Percentiles rank a stretch among this genome's conserved stretches.
phyloP scores from a whole-genome alignment of 2,113 vertebrate genomes.

The Rousettus leschenaultii region DNA sequence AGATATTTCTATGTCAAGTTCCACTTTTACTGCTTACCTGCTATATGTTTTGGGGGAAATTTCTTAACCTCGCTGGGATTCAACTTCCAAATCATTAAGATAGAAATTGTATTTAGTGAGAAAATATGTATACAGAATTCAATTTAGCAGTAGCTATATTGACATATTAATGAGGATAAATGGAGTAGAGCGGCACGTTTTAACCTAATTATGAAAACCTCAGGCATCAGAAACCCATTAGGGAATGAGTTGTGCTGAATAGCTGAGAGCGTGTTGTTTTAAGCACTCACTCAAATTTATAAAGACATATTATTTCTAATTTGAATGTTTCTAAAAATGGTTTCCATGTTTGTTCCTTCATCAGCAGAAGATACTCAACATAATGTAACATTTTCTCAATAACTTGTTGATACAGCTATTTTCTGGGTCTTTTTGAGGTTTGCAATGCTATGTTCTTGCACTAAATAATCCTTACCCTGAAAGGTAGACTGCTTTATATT shows the following conservation, averaged over 20 bases:
- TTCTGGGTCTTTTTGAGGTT: neutral
- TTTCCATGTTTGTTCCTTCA: neutral
- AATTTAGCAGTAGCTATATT: neutral
- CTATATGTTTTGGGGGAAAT: neutral
- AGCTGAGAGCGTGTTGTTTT: neutral
- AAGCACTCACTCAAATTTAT: neutral
- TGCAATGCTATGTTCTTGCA: neutral
- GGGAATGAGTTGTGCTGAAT: neutral
- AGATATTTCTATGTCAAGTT: constrained; percentile 37
- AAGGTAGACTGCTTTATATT: neutral
- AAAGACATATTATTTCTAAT: neutral
- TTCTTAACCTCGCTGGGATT: neutral
- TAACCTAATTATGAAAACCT: constrained; percentile 6
- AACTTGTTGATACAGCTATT: neutral
- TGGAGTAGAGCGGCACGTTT: neutral
- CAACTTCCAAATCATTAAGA: neutral
- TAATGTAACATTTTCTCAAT: neutral
- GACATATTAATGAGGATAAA: neutral
- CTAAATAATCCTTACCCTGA: neutral
- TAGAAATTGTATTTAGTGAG: neutral
- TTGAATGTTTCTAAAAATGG: neutral
- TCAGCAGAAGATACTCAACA: neutral
- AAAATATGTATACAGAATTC: neutral
- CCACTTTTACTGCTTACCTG: neutral
- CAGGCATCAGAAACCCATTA: neutral